These are phyloP conservation scores for Xiphophorus maculatus DNA, from an alignment of 2,113 vertebrate species.

Conservation along the genomic window DNA sequence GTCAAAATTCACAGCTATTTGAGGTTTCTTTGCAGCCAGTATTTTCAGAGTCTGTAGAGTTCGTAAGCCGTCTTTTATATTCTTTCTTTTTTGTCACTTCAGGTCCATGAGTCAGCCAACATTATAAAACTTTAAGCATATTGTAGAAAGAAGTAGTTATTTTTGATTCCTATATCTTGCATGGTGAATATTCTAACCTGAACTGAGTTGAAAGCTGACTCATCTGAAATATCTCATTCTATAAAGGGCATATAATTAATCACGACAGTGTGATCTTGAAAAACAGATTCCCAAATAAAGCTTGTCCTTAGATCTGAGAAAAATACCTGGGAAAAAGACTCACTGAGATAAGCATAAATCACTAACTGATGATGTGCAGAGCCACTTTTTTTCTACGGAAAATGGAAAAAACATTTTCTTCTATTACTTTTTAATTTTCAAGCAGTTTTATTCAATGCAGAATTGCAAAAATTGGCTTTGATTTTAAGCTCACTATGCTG, in stretches of 20 bases:
- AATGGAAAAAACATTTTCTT: background rate
- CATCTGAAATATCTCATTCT: background rate
- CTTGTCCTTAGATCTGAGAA: background rate
- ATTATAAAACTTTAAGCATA: background rate
- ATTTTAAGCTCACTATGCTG: background rate
- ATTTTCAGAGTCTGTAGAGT: background rate
- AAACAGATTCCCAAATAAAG: slow-evolving; percentile 3
- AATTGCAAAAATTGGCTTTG: background rate
- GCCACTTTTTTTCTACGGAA: background rate
- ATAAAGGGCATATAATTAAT: background rate
- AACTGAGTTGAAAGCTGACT: background rate
- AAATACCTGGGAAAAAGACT: background rate
- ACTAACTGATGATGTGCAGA: background rate
- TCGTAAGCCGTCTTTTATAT: no score
- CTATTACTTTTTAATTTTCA: background rate
- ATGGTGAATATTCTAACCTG: background rate
- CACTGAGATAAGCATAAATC: background rate
- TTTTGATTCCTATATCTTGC: background rate
- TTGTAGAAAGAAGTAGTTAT: background rate
- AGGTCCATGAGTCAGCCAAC: background rate
- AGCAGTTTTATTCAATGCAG: background rate
- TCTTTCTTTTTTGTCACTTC: background rate
- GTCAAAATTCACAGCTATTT: background rate
- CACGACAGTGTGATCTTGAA: background rate
- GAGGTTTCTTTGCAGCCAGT: background rate